Percentiles rank a stretch among this genome's conserved stretches.
phyloP scores from a whole-genome alignment of 2,113 vertebrate species.

The Scytalopus superciliaris region DNA sequence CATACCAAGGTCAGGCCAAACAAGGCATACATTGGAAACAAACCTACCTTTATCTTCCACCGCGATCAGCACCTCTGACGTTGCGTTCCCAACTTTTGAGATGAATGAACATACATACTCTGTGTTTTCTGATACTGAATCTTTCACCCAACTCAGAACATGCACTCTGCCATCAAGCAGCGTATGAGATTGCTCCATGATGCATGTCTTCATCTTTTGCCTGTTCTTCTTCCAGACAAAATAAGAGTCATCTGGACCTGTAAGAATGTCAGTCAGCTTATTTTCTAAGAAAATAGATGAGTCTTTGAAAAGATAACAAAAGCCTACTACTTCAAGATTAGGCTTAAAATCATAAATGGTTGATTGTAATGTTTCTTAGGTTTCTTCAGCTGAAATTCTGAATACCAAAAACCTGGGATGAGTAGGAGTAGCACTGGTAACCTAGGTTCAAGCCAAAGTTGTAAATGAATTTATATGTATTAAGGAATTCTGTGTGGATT shows the following conservation, averaged over 20 bases:
- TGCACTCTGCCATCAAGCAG: constrained; percentile 76
- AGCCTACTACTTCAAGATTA: neutral
- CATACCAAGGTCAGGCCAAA: neutral
- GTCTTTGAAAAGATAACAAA: neutral
- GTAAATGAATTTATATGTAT: neutral
- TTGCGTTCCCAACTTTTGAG: constrained; percentile 74
- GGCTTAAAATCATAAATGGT: neutral
- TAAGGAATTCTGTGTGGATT: neutral
- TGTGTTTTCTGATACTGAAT: constrained; percentile 75
- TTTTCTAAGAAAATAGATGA: neutral
- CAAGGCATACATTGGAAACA: neutral
- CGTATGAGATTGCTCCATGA: constrained; percentile 70
- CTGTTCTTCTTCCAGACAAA: constrained; percentile 88
- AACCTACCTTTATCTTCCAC: constrained; percentile 60
- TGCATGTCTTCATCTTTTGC: constrained; percentile 69
- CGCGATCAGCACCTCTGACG: constrained; percentile 75
- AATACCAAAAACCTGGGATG: neutral
- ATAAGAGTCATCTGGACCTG: constrained; percentile 82
- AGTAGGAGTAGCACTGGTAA: neutral
- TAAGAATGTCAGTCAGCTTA: neutral
- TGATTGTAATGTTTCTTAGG: neutral
- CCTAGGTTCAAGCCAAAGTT: neutral
- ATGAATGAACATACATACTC: constrained; percentile 82
- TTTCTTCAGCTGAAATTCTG: neutral
- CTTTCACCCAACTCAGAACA: constrained; percentile 87